Evolutionary conservation across 2,113 vertebrate species (phyloP), one percentile per base, ranked within the genome.

Genomic region (Verasper variegatus): DNA sequence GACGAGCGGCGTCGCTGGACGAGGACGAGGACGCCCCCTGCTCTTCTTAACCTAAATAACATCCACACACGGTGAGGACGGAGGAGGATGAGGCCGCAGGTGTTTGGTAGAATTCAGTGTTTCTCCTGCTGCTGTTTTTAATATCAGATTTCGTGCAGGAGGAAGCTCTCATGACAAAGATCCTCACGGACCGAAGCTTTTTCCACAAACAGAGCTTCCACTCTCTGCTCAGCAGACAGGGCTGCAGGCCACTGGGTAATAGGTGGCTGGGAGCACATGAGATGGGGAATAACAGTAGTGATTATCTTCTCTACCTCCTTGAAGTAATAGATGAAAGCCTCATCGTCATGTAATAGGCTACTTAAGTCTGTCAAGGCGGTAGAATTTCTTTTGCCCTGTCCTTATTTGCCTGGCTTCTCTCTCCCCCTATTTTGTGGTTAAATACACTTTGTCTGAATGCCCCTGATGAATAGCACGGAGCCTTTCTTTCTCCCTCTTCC

Each of bases 261-360:
- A 86, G 89, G 84, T 78, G 84, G 82, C 84, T 85, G 21, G 76
- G 82, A 81, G 87, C 80, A 83, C 90, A 88, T 84, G 76, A 92
- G 84, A 91, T 23, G 78, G 88, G 79, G 86, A 90, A 88, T 93
- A 92, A 92, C 90, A 90, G 89, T 78, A 82, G 89, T 91, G 90
- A 94, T 94, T 91, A 93, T 92, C 88, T 88, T 84, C 87, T 89
- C 88, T 88, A 45, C 85, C 85, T 90, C 86, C 91, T 91, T 89
- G 84, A 92, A 90, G 92, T 90, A 88, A 87, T 67, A 89, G 91
- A 94, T 94, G 89, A 93, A 93, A 92, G 93, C 87, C 80, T 86
- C 76, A 31, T 85, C 85, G 84, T 88, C 88, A 74, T 78, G 82
- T 94, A 94, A 94, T 92, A 83, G 92, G 87, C 91, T 93, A 91